phyloP scores from a whole-genome alignment of 2,113 vertebrate genomes.

The Pseudorasbora parva region DNA sequence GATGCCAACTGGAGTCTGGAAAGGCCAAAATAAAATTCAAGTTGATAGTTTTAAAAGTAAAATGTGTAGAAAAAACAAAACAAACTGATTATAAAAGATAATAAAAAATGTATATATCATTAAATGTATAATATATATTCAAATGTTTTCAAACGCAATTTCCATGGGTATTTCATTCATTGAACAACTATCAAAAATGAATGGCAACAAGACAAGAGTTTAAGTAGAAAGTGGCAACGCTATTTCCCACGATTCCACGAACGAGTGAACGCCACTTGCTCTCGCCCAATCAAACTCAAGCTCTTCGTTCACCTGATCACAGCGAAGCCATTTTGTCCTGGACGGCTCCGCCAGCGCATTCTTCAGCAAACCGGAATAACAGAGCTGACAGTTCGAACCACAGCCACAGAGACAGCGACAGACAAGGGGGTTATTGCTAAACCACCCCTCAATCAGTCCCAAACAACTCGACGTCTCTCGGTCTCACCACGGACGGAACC shows the following conservation, averaged over 20 bases:
- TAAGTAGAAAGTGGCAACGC: not conserved
- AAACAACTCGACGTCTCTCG: not conserved
- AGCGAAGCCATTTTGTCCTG: slow-evolving; percentile 83
- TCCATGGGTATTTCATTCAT: not conserved
- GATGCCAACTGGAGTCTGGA: not conserved
- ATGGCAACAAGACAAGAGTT: not conserved
- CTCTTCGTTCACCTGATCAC: slow-evolving; percentile 79
- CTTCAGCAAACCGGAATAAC: slow-evolving; percentile 57
- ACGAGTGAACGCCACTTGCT: slow-evolving; percentile 4
- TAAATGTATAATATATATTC: no score
- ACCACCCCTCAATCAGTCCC: not conserved
- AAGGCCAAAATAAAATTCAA: not conserved
- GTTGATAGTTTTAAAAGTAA: not conserved
- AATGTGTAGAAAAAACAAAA: not conserved
- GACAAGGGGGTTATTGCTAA: not conserved
- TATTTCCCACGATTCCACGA: slow-evolving; percentile 30
- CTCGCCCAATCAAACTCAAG: slow-evolving; percentile 55
- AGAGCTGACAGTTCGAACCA: slow-evolving; percentile 47
- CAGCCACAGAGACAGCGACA: not conserved
- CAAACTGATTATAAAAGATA: no score
- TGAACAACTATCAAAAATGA: not conserved
- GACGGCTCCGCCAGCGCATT: slow-evolving; percentile 61
- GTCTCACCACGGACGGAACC: not conserved
- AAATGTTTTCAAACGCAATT: no score
- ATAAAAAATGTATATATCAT: no score